phyloP scores from a whole-genome alignment of 2,888 invertebrate genomes.

The Tetranychus piercei region DNA sequence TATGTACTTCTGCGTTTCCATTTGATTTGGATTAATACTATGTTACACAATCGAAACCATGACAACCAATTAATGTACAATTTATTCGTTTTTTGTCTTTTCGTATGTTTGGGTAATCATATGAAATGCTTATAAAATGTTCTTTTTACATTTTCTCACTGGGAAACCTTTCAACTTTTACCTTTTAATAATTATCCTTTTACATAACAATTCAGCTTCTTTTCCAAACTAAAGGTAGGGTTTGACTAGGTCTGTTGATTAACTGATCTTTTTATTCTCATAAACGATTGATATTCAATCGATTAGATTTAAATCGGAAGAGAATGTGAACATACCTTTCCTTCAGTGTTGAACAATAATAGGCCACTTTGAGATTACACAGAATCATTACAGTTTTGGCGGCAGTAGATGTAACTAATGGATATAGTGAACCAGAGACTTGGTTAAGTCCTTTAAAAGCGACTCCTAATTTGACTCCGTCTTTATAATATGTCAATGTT shows the following conservation, averaged over 20 bases:
- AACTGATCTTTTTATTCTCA: too few species aligned
- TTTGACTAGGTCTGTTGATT: too few species aligned
- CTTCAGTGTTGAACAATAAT: background rate
- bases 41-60: background rate
- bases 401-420: slow-evolving; percentile 51
- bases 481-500: slow-evolving; percentile 50
- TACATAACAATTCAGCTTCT: background rate
- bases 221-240: too few species aligned
- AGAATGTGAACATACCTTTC: background rate
- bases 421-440: slow-evolving; percentile 45
- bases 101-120: too few species aligned
- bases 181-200: too few species aligned
- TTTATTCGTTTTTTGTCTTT: background rate
- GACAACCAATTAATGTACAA: background rate
- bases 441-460: slow-evolving; percentile 46
- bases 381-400: slow-evolving; percentile 42
- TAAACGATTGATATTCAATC: background rate
- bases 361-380: background rate
- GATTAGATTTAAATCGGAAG: background rate
- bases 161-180: background rate
- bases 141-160: background rate
- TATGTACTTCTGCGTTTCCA: background rate
- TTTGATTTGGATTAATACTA: background rate
- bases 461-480: slow-evolving; percentile 48
- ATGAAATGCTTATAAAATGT: background rate